A percentile compares a stretch with the other conserved stretches of the same genome.
These are phyloP conservation scores for Atta colombica DNA, from an alignment of 1,140 invertebrate species.

Conservation along the genomic window DNA sequence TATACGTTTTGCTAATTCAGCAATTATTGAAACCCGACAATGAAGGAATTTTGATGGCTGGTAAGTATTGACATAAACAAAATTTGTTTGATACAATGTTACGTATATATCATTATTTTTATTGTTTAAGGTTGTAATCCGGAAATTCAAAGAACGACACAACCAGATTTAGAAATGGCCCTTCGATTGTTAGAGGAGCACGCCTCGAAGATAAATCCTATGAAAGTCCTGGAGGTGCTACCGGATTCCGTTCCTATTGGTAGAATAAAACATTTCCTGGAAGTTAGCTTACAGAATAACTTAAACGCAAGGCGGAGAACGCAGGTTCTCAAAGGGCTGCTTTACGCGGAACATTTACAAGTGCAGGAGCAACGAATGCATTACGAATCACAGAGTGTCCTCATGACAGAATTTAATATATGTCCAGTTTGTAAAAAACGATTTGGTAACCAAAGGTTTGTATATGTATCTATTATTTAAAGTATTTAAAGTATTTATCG, in stretches of 20 bases:
- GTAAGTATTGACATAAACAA: constrained; percentile 64
- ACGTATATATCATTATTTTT: not conserved
- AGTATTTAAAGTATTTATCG: not conserved
- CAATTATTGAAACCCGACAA: constrained; percentile 89
- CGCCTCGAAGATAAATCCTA: constrained; percentile 93
- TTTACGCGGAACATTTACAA: constrained; percentile 94
- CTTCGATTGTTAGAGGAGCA: constrained; percentile 93
- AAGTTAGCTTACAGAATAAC: constrained; percentile 91
- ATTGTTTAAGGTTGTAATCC: constrained; percentile 86
- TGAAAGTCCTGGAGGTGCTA: constrained; percentile 91
- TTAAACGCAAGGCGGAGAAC: constrained; percentile 90
- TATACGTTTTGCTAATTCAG: constrained; percentile 90
- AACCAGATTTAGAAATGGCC: constrained; percentile 92
- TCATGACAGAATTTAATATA: constrained; percentile 94
- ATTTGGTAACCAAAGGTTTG: constrained; percentile 94
- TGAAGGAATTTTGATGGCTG: constrained; percentile 84
- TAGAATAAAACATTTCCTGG: constrained; percentile 92
- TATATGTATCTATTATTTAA: not conserved
- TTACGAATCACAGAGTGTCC: constrained; percentile 93
- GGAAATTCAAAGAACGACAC: constrained; percentile 86
- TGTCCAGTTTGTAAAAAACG: constrained; percentile 97
- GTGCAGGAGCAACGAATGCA: constrained; percentile 93
- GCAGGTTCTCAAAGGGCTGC: constrained; percentile 93
- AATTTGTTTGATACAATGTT: not conserved
- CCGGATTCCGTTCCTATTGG: constrained; percentile 92